Conservation (phyloP, 2,797 vertebrate genomes). For the Dendrocincla tyrannina region DNA sequence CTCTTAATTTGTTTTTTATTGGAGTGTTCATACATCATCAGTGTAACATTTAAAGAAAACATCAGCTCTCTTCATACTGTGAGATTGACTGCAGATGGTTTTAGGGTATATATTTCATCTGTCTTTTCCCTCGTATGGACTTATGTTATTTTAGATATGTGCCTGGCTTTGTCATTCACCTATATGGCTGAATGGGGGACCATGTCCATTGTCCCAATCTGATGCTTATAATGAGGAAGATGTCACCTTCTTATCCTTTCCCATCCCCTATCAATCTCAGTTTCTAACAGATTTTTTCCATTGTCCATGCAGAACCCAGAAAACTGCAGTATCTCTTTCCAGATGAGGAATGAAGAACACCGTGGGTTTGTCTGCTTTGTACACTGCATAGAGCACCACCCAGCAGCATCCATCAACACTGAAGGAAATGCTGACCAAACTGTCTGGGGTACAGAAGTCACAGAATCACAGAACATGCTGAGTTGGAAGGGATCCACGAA, state of each 20-base stretch:
- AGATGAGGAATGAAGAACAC: neutral
- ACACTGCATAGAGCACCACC: fast-evolving
- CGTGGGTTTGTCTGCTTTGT: neutral
- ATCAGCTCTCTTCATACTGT: neutral
- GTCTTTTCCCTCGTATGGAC: neutral
- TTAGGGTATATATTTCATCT: neutral
- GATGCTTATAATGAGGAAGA: neutral
- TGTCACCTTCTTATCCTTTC: neutral
- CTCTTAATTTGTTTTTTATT: slow-evolving; percentile 22
- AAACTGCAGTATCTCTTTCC: neutral
- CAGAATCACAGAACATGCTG: neutral
- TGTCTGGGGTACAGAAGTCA: neutral
- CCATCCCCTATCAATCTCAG: neutral
- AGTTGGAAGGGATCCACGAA: neutral
- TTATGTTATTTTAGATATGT: neutral
- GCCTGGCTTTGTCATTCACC: neutral
- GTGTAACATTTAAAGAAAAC: neutral
- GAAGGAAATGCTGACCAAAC: neutral
- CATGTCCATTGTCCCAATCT: neutral
- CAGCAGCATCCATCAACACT: neutral
- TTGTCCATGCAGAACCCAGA: neutral
- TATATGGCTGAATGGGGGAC: neutral
- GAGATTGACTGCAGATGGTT: neutral
- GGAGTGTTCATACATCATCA: neutral
- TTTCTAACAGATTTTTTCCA: neutral